These are phyloP conservation scores for Tiliacea aurago DNA, from an alignment of 2,888 invertebrate genomes.

Conservation along the genomic window DNA sequence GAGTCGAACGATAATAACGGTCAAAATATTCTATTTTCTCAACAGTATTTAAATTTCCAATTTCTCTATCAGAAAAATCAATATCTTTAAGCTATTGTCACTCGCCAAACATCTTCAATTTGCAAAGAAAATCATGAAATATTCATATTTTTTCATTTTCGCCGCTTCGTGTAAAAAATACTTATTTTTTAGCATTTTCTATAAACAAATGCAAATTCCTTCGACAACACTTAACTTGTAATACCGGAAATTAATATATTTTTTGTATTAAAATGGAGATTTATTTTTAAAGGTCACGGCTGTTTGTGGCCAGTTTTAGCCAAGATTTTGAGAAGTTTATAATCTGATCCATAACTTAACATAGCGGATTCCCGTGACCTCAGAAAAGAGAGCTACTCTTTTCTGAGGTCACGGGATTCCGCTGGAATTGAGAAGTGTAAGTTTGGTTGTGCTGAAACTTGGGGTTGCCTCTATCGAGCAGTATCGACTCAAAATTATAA, in stretches of 20 bases:
- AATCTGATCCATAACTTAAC: not conserved
- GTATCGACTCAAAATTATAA: no score
- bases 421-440: not conserved
- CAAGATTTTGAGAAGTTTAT: not conserved
- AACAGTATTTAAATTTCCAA: conserved; percentile 9
- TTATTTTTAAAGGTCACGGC: conserved; percentile 10
- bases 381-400: no score
- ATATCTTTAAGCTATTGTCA: conserved; percentile 35
- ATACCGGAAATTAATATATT: conserved; percentile 56
- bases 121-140: conserved; percentile 49
- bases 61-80: conserved; percentile 28
- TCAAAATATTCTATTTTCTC: not conserved
- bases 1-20: not conserved
- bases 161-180: conserved; percentile 27
- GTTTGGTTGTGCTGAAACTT: no score
- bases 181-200: conserved; percentile 41
- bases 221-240: conserved; percentile 43
- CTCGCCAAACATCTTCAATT: conserved; percentile 36
- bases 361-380: no score
- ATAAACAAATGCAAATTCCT: conserved; percentile 58
- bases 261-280: conserved; percentile 41
- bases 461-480: no score
- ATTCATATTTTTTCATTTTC: conserved; percentile 43
- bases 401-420: not conserved
- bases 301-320: not conserved